Conservation (phyloP, 2,113 vertebrate species). For the Proteles cristata region DNA sequence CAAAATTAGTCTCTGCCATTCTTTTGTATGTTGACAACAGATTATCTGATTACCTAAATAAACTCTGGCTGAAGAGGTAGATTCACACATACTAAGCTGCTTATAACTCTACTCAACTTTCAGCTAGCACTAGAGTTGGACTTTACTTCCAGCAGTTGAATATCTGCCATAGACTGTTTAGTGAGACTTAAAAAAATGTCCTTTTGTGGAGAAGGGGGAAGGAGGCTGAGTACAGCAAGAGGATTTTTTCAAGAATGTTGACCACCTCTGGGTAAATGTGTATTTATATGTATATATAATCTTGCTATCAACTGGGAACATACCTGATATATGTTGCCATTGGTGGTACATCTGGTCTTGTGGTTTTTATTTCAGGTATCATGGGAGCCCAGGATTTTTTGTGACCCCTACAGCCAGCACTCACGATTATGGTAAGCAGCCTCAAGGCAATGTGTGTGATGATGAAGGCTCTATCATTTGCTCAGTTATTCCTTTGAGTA, state of each 20-base stretch:
- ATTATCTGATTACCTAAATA: not conserved
- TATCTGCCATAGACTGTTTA: not conserved
- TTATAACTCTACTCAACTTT: not conserved
- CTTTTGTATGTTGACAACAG: not conserved
- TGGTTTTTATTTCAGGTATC: not conserved
- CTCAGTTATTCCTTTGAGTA: not conserved
- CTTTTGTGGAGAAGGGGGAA: not conserved
- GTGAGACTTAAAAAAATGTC: not conserved
- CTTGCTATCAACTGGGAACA: not conserved
- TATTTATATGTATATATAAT: not conserved
- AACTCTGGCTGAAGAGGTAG: not conserved
- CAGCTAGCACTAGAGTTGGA: not conserved
- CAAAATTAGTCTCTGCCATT: slow-evolving; percentile 3
- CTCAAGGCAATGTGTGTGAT: not conserved
- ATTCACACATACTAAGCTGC: not conserved
- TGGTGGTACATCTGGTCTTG: not conserved
- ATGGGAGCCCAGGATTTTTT: not conserved
- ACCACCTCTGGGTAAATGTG: not conserved
- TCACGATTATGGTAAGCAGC: not conserved
- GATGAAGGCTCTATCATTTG: not conserved
- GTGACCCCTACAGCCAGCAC: not conserved
- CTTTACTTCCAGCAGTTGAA: not conserved
- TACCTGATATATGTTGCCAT: not conserved
- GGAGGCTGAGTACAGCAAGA: not conserved
- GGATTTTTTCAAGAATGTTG: not conserved